Percentiles rank a stretch among this genome's conserved stretches.
Evolutionary conservation across 2,888 invertebrate species (phyloP).

Genomic region (Drosophila acutilabella): DNA sequence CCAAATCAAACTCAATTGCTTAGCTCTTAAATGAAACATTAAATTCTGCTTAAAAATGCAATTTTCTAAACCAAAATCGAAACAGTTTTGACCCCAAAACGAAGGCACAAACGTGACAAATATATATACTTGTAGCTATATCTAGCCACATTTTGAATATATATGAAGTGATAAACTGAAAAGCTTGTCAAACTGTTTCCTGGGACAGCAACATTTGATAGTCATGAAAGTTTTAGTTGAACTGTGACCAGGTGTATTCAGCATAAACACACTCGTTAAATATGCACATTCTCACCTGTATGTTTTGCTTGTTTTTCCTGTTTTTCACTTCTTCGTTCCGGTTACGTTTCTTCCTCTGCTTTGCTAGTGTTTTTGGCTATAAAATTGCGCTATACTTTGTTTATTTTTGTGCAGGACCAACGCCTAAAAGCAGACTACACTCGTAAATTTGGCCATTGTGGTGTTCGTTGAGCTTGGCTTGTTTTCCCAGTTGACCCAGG

Average conservation of each 20-base stretch:
- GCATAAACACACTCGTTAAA: slow-evolving; percentile 28
- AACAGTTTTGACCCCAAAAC: background rate
- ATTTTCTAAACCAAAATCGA: too few species aligned
- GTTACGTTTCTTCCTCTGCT: background rate
- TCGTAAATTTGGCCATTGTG: slow-evolving; percentile 54
- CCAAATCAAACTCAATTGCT: too few species aligned
- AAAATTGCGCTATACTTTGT: slow-evolving; percentile 23
- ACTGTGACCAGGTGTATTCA: slow-evolving; percentile 19
- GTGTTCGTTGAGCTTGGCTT: slow-evolving; percentile 21
- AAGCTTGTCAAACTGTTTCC: slow-evolving; percentile 2
- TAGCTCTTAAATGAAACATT: too few species aligned
- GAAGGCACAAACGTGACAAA: slow-evolving; percentile 8
- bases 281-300: slow-evolving; percentile 38
- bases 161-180: slow-evolving; percentile 20
- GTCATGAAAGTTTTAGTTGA: slow-evolving; percentile 18
- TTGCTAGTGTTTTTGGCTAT: slow-evolving; percentile 26
- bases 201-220: slow-evolving; percentile 9
- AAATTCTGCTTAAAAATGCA: too few species aligned
- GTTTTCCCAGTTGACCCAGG: slow-evolving; percentile 31
- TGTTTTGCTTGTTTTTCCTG: slow-evolving; percentile 2
- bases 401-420: slow-evolving; percentile 27
- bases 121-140: background rate
- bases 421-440: slow-evolving; percentile 49
- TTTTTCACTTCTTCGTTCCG: background rate
- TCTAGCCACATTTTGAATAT: slow-evolving; percentile 5